A percentile compares a stretch with the other conserved stretches of the same genome.
Conservation (phyloP, 2,888 invertebrate genomes). For the Acrocyrtus sp. region DNA sequence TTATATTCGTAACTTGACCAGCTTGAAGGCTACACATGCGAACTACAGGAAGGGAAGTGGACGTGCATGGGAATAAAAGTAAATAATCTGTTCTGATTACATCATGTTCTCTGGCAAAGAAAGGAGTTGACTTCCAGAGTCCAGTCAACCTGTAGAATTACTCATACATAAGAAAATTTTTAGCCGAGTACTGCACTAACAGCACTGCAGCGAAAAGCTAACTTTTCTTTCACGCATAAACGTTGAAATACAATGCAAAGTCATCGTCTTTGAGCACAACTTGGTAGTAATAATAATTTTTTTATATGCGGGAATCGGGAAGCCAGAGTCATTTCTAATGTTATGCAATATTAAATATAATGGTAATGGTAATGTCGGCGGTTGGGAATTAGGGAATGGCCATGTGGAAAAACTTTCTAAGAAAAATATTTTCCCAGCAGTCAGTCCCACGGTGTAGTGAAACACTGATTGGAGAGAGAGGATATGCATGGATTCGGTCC, state of each 20-base stretch:
- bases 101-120: too few relatives aligned
- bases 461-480: too few relatives aligned
- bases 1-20: too few relatives aligned
- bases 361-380: conserved; percentile 37
- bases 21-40: too few relatives aligned
- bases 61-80: conserved; percentile 31
- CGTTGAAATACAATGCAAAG: conserved; percentile 8
- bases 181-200: not conserved
- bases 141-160: conserved; percentile 13
- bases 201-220: too few relatives aligned
- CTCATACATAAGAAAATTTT: too few relatives aligned
- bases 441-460: conserved; percentile 23
- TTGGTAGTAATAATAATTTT: not conserved
- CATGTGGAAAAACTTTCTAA: conserved; percentile 19
- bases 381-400: conserved; percentile 25
- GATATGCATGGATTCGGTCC: too few relatives aligned
- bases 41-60: not conserved
- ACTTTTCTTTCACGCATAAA: conserved; percentile 13
- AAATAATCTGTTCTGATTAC: conserved; percentile 30
- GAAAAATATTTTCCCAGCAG: conserved; percentile 33
- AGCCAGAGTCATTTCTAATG: too few relatives aligned
- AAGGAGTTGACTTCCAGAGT: not conserved
- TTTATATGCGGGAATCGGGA: too few relatives aligned
- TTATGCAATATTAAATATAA: conserved; percentile 45
- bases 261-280: not conserved